Percentiles rank a stretch among this genome's conserved stretches.
phyloP scores from a whole-genome alignment of 1,140 invertebrate genomes.

The silkworm (Bombyx mori) region DNA sequence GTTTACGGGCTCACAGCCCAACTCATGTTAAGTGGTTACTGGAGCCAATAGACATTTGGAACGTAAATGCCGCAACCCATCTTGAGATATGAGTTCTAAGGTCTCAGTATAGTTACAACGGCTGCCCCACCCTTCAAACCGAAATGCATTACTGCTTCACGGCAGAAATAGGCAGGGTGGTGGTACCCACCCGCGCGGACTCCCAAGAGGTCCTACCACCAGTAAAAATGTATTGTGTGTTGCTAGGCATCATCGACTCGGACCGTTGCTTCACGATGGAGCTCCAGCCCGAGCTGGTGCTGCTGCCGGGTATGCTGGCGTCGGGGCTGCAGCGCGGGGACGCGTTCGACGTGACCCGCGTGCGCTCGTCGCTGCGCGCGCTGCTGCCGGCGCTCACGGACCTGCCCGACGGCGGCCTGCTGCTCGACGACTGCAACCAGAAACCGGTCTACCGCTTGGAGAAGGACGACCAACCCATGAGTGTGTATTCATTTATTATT shows the following conservation, averaged over 20 bases:
- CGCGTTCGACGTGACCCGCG: slow-evolving; percentile 85
- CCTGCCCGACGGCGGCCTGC: slow-evolving; percentile 77
- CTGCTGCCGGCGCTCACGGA: slow-evolving; percentile 81
- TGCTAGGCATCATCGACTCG: slow-evolving; percentile 82
- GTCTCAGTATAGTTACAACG: no score
- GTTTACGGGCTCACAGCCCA: no score
- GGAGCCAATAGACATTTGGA: no score
- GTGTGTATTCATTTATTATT: slow-evolving; percentile 16
- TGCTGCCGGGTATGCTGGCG: slow-evolving; percentile 83
- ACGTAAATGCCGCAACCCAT: no score
- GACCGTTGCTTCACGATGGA: slow-evolving; percentile 88
- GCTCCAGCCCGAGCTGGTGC: slow-evolving; percentile 78
- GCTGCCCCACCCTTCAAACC: no score
- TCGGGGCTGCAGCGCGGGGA: slow-evolving; percentile 83
- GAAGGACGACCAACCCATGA: slow-evolving; percentile 33
- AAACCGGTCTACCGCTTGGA: slow-evolving; percentile 77
- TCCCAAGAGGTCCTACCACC: no score
- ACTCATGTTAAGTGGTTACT: no score
- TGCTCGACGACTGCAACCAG: slow-evolving; percentile 82
- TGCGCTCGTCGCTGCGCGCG: slow-evolving; percentile 84
- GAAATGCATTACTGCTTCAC: no score
- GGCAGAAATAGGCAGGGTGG: no score
- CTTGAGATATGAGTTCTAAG: no score
- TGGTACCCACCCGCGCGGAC: no score
- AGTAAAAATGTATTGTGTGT: no score